Percentiles rank a stretch among this genome's conserved stretches.
These are phyloP conservation scores for Polia nebulosa DNA, from an alignment of 2,888 invertebrate genomes.

Conservation along the genomic window DNA sequence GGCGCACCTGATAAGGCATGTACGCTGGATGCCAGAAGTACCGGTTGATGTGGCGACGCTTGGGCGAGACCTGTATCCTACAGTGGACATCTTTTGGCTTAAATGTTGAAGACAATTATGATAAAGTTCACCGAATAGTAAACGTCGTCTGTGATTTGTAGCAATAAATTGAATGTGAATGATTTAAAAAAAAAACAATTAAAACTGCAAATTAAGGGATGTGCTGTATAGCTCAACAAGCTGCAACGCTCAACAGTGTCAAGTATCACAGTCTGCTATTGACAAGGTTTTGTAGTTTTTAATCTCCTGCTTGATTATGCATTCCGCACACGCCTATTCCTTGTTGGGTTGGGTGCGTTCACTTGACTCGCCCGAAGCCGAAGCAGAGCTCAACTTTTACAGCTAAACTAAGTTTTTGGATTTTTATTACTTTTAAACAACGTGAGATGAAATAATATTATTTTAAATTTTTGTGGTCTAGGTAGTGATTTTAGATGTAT, in stretches of 20 bases:
- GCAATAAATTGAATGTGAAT: neutral
- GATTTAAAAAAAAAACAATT: no score
- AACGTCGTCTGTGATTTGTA: neutral
- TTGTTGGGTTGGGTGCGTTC: conserved; percentile 87
- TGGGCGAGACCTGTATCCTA: neutral
- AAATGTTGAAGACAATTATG: neutral
- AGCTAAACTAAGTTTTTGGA: conserved; percentile 87
- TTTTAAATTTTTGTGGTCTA: conserved; percentile 81
- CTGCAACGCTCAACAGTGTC: conserved; percentile 55
- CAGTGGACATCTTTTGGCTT: neutral
- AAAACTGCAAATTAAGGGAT: neutral
- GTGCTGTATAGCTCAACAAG: conserved; percentile 39
- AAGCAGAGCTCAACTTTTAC: conserved; percentile 87
- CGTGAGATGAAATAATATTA: conserved; percentile 88
- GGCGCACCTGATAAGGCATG: no score
- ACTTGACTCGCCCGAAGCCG: conserved; percentile 81
- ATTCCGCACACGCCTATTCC: conserved; percentile 90
- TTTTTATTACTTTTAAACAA: conserved; percentile 90
- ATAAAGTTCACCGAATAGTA: no score
- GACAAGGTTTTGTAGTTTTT: conserved; percentile 90
- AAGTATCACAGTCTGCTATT: conserved; percentile 79
- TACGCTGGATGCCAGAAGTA: no score
- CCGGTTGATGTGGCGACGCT: neutral
- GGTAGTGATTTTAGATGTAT: conserved; percentile 19
- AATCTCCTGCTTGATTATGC: conserved; percentile 89